Evolutionary conservation across 1,140 invertebrate genomes (phyloP), one percentile per base, ranked within the genome.

Genomic region (Eciton burchellii): DNA sequence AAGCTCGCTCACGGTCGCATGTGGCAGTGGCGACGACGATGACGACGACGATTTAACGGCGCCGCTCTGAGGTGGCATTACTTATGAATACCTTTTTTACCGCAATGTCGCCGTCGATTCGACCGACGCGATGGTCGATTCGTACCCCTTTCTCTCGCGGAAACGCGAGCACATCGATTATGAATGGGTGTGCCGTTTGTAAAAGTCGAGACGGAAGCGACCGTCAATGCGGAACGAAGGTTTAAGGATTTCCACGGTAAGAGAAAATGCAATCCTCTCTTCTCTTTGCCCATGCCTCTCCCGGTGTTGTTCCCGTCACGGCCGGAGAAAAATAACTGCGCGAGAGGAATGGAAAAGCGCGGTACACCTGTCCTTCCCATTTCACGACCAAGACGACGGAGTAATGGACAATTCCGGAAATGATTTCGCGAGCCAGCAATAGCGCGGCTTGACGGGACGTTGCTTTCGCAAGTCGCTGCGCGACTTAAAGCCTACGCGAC

Each of bases 381-480:
- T 29, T 70, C 49, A 26, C 12, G 35, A 57, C 21, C 49, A 24
- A 60, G 74, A 43, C n/a, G 21, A 68, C 12, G 16, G 35, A 43
- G 16, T 81, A 81, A 73, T 21, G 56, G 56, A 73, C 70, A 73
- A 81, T 81, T 63, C 74, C 11, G 24, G 11, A 52, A 85, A 73
- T 72, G 26, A 81, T 84, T 81, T 81, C 57, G 57, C 19, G 8
- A 52, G 35, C 11, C 3, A 63, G 54, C 12, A 71, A 60, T 43
- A 52, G 47, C 41, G 43, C 65, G 24, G 47, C 11, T 41, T 56
- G 16, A 21, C 24, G 29, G 47, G 16, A 57, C 60, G 65, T 66
- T 66, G 47, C 29, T 62, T n/a, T 41, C 41, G 49, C 14, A 14
- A 81, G n/a, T 56, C 24, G 35, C 35, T 35, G 35, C 19, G 29